Base-by-base conservation (phyloP, 2,113 vertebrate species). In the Capreolus pygargus region DNA sequence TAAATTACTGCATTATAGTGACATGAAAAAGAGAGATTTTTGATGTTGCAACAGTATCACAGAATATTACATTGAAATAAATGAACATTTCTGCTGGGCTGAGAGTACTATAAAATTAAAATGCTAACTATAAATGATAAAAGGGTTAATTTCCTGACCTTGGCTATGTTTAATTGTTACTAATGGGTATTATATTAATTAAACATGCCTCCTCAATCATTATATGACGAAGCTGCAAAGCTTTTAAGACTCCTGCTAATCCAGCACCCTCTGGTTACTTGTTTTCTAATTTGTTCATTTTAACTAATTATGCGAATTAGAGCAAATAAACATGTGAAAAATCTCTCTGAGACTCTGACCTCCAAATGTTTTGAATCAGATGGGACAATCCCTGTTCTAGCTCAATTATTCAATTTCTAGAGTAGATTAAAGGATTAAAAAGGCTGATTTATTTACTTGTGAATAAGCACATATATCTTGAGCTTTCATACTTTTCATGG, bases 161-260 rank as follows among this genome's bases (percentile, higher is more conserved):
- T 60, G 90, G 70, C 39, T 97, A 97, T 98, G 54, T 96, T 98
- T 98, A 98, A 98, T 98, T 98, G 92, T 96, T 98, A 97, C 93
- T 97, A 98, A 98, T 98, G 87, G 85, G 95, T 97, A 98, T 98
- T 97, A 97, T 98, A 74, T 55, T 98, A 98, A 98, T 98, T 98
- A 98, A 98, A 82, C 15, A 93, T 95, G 92, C 43, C 94, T 98
- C 97, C 88, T 97, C 96, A 97, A 94, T 94, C 97, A 97, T 97
- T 98, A 95, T 61, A 98, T 27, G 74, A 98, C 78, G 79, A 83
- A 97, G 97, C 70, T 97, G 45, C 58, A 98, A 98, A 98, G 92
- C 95, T 98, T 98, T 98, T 98, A 98, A 98, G 84, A 91, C 64
- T 97, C 19, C 12, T 97, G 54, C 64, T 98, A 98, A 98, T 98